A percentile compares a stretch with the other conserved stretches of the same genome.
These are phyloP conservation scores for Lobophora halterata DNA, from an alignment of 2,888 invertebrate genomes.

Conservation along the genomic window DNA sequence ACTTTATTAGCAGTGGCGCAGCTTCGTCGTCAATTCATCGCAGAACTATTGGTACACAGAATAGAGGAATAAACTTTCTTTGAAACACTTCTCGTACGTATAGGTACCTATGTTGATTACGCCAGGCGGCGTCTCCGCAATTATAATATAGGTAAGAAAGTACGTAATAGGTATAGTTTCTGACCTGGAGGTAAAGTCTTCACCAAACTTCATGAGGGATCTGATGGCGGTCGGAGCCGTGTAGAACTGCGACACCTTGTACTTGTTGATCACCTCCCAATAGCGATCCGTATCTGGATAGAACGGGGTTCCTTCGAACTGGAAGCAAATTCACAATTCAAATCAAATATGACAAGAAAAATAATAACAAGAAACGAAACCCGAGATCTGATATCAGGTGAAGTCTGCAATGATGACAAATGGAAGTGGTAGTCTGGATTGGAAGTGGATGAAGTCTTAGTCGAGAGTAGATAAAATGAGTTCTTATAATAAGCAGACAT, in stretches of 20 bases:
- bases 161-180: slow-evolving; percentile 14
- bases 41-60: no score
- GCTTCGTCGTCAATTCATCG: no score
- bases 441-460: no score
- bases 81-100: no score
- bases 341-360: not conserved
- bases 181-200: slow-evolving; percentile 84
- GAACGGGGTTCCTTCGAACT: slow-evolving; percentile 99
- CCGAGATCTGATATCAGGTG: not conserved
- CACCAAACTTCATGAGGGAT: slow-evolving; percentile 94
- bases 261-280: slow-evolving; percentile 96
- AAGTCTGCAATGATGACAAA: not conserved
- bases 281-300: slow-evolving; percentile 96
- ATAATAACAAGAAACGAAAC: not conserved
- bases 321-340: slow-evolving; percentile 28
- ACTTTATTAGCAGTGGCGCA: no score
- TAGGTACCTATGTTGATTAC: no score
- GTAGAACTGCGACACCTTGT: slow-evolving; percentile 97
- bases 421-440: slow-evolving; percentile 1
- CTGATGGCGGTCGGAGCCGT: slow-evolving; percentile 99
- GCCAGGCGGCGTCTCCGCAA: no score
- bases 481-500: no score
- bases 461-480: no score
- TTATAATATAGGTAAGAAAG: no score
- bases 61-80: no score